Conservation (phyloP, 92 coral and sea anemone species). For the Porites evermanni region DNA sequence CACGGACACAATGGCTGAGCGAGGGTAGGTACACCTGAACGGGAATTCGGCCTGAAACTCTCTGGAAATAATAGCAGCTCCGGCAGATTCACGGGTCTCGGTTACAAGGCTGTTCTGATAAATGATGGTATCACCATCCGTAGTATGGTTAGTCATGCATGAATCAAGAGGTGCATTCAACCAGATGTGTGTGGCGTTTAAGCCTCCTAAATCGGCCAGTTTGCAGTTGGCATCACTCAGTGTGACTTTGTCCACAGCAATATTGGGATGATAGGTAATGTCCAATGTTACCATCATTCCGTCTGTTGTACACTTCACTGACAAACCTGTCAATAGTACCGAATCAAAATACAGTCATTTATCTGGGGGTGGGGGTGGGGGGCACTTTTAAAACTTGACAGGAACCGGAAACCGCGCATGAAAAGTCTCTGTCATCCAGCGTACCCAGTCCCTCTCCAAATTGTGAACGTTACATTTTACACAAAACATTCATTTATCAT, state of each 20-base stretch:
- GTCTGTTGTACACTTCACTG: slow-evolving; percentile 64
- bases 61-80: slow-evolving; percentile 68
- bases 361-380: no score
- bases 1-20: slow-evolving; percentile 77
- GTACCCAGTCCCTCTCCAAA: no score
- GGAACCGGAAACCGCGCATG: no score
- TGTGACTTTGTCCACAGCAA: slow-evolving; percentile 51
- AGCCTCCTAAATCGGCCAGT: not conserved
- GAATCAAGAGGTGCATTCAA: slow-evolving; percentile 54
- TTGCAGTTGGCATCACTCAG: slow-evolving; percentile 66
- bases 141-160: slow-evolving; percentile 76
- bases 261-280: slow-evolving; percentile 10
- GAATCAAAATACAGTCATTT: not conserved
- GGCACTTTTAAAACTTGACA: no score
- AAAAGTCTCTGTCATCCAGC: no score
- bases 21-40: slow-evolving; percentile 75
- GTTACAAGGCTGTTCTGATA: slow-evolving; percentile 71
- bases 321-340: slow-evolving; percentile 54
- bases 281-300: slow-evolving; percentile 56
- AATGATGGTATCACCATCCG: slow-evolving; percentile 57
- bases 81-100: slow-evolving; percentile 55
- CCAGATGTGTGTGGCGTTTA: slow-evolving; percentile 9
- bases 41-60: slow-evolving; percentile 83
- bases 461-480: no score
- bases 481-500: no score